Evolutionary conservation across 2,888 invertebrate genomes (phyloP).

Genomic region (Cyclophora punctaria): DNA sequence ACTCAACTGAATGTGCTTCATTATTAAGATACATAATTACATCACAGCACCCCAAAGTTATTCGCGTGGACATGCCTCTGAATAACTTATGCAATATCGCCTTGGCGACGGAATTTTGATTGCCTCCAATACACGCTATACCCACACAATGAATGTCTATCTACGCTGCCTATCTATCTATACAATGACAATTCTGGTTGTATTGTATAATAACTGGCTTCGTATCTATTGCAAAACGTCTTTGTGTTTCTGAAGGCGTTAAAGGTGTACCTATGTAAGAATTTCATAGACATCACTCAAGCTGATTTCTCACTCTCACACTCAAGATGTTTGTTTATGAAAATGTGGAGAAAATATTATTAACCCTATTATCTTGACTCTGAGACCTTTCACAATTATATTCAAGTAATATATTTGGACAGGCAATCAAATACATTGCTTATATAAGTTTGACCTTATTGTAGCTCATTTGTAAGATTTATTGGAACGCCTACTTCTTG

Average conservation of each 20-base stretch:
- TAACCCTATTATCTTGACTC: too few species aligned
- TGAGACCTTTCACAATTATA: too few species aligned
- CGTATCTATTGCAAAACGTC: slow-evolving; percentile 9
- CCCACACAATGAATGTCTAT: slow-evolving; percentile 10
- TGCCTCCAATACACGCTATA: slow-evolving; percentile 5
- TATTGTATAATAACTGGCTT: slow-evolving; percentile 16
- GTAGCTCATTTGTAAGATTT: slow-evolving; percentile 25
- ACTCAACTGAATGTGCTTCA: too few species aligned
- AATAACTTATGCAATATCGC: slow-evolving; percentile 50
- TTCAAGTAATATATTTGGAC: too few species aligned
- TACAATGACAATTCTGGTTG: slow-evolving; percentile 12
- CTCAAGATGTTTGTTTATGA: too few species aligned
- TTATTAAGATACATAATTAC: neutral
- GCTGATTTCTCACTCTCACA: too few species aligned
- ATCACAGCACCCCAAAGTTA: slow-evolving; percentile 20
- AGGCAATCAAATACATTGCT: too few species aligned
- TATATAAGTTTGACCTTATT: neutral
- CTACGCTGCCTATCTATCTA: slow-evolving; percentile 3
- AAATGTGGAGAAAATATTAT: too few species aligned
- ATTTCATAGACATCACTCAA: too few species aligned
- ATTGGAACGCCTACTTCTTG: slow-evolving; percentile 36
- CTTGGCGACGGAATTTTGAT: slow-evolving; percentile 37
- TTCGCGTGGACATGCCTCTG: slow-evolving; percentile 33
- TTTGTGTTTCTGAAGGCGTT: slow-evolving; percentile 7
- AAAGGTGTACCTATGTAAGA: neutral